Base-by-base conservation (phyloP, 1,140 invertebrate species). In the Calosoma granatense region DNA sequence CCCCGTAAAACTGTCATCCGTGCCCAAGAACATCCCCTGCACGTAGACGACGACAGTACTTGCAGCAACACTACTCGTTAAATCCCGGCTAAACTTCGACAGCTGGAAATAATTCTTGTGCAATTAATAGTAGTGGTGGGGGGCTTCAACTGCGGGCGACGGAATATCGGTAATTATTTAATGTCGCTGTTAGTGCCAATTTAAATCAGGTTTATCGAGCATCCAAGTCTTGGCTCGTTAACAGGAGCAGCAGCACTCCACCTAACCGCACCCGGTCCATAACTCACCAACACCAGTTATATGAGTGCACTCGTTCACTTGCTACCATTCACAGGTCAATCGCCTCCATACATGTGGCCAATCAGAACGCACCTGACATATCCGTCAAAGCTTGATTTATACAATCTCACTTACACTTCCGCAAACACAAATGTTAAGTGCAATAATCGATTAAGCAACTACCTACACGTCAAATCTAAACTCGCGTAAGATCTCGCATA, bases 151-250 rank as follows among this genome's bases (percentile, higher is more conserved):
- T 47, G 15, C 4, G 41, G 17, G 41, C 6, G 41, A 4, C 17
- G 41, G 9, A 6, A 47, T 47, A 47, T 47, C 41, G 15, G 41
- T 47, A 47, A 47, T 47, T 47, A 47, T 47, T 47, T 47, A 47
- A 47, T 17, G 41, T 47, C 41, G 41, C 15, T 47, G 6, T 47
- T 47, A 47, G 41, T 47, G 15, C 41, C 41, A 47, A 47, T 47
- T 47, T 47, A 47, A 47, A 47, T 11, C 41, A 47, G 41, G 41
- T 47, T 47, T 47, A 47, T 47, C 41, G 41, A 47, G 6, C 41
- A 47, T 47, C 41, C 6, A n/a, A 47, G 41, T 47, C 17, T 17
- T 47, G 41, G 41, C 6, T 47, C 41, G 41, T 47, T 47, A 47
- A 47, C 41, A 11, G 15, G 17, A 17, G 3, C 41, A 36, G 26